Base-by-base conservation (phyloP, 2,797 vertebrate species). In the Sphenodon punctatus region DNA sequence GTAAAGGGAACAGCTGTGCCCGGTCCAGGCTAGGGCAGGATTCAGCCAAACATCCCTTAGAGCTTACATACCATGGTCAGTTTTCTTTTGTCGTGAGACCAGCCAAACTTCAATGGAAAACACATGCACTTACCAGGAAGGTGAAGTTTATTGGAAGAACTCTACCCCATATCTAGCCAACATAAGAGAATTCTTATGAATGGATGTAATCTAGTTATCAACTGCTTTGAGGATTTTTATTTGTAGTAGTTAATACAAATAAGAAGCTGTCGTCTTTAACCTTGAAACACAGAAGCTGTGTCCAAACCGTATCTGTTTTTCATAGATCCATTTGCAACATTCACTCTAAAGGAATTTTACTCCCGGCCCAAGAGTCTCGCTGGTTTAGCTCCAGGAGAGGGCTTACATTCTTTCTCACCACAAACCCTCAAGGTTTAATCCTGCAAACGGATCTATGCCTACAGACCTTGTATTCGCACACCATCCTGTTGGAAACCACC, bases 221-320 rank as follows among this genome's bases (percentile, higher is more conserved):
- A 19, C 41, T 68, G 10, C 64, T 7, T 58, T 46, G 78, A 53
- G 30, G 72, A 61, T n/a, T 43, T 80, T 63, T 10, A 4, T 34
- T 78, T 23, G 38, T 39, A 30, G 17, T 58, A 63, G 76, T 41
- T 43, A 73, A 80, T 64, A 16, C 60, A 34, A 20, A 25, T 38
- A 81, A 32, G 51, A 59, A 71, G 34, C 64, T 71, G 71, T 88
- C n/a, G 83, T 89, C 83, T 85, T 82, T 80, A 78, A 68, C 80
- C 86, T 84, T 75, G 41, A 82, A 78, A 74, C 78, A 60, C 0
- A 0, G 66, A 73, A 73, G 59, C 64, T 84, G 71, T 80, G 71
- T 83, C 0, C 1, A 66, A 53, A 27, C 78, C 46, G n/a, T 72
- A 43, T 23, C 12, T 36, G 34, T 23, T 36, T 85, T 85, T 82